Evolutionary conservation across 2,888 invertebrate species (phyloP), one percentile per base, ranked within the genome.

Genomic region (Caenorhabditis imperialis): DNA sequence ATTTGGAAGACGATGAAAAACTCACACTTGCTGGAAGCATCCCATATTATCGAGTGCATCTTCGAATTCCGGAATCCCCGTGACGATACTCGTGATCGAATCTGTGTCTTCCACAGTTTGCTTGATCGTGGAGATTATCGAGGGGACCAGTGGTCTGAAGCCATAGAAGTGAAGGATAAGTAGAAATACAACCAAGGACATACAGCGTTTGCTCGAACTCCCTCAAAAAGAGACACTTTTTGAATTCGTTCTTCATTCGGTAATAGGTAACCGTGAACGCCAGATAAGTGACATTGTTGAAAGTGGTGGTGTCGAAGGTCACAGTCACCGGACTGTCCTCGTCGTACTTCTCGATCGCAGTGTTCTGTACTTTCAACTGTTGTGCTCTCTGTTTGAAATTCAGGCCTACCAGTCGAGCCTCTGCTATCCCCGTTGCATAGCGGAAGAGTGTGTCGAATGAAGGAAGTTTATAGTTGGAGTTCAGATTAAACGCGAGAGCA

Each of bases 1-100:
- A n/a, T n/a, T n/a, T n/a, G n/a, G n/a, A n/a, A n/a, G n/a, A n/a
- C n/a, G n/a, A n/a, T n/a, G n/a, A 16, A 6, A 27, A 27, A 53
- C 62, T 35, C 8, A 65, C 63, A 65, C 63, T 42, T 65, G 54
- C 20, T 47, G 47, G 54, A 63, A 55, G 1, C 16, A 48, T 10
- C 33, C 35, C 20, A 50, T 42, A 20, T 40, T 27, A 23, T 65
- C 65, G 0, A 65, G 23, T 5, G 65, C 14, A 1, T 65, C 65
- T 27, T 57, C 57, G 23, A 37, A 50, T 12, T 65, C 65, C 1
- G 23, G 20, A 25, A 42, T 57, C 50, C 65, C 65, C 2, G 65
- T n/a, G 1, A 65, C 65, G n/a, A 65, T 30, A 1, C 40, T 55
- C 2, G 55, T 40, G 0, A 65, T 65, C 2, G n/a, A 22, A 20